A percentile compares a stretch with the other conserved stretches of the same genome.
phyloP scores from a whole-genome alignment of 2,113 vertebrate genomes.

The Lycocorax pyrrhopterus region DNA sequence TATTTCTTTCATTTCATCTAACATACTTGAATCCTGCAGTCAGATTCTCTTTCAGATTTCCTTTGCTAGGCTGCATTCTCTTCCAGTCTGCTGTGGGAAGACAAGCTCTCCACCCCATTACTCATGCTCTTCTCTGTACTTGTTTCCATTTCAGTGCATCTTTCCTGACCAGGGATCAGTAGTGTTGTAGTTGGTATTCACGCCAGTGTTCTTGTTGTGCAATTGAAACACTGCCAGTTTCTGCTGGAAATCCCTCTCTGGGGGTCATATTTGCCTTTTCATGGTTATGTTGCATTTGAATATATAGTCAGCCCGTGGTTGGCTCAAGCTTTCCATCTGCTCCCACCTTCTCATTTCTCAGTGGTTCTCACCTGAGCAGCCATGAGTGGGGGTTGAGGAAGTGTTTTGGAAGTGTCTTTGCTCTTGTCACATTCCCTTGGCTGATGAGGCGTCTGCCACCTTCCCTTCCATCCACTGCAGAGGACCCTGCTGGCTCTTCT shows the following conservation, averaged over 20 bases:
- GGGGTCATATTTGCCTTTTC: neutral
- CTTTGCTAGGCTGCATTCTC: neutral
- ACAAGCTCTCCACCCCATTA: neutral
- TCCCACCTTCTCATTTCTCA: neutral
- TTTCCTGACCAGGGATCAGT: neutral
- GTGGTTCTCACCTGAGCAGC: neutral
- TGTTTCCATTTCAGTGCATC: conserved; percentile 19
- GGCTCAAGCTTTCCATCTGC: neutral
- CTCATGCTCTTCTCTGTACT: neutral
- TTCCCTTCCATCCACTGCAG: neutral
- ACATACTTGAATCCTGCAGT: neutral
- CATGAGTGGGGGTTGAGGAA: neutral
- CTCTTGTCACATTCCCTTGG: neutral
- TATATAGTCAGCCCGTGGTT: rapidly evolving
- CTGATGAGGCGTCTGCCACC: neutral
- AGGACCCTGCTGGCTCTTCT: neutral
- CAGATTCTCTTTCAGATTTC: neutral
- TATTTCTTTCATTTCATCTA: neutral
- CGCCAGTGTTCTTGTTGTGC: neutral
- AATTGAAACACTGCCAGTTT: neutral
- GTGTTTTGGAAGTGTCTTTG: neutral
- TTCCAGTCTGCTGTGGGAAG: neutral
- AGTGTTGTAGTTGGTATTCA: neutral
- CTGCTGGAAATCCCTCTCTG: neutral
- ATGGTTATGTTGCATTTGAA: neutral